Evolutionary conservation across 92 coral and sea anemone species (phyloP), one percentile per base, ranked within the genome.

Genomic region (Pocillopora grandis): DNA sequence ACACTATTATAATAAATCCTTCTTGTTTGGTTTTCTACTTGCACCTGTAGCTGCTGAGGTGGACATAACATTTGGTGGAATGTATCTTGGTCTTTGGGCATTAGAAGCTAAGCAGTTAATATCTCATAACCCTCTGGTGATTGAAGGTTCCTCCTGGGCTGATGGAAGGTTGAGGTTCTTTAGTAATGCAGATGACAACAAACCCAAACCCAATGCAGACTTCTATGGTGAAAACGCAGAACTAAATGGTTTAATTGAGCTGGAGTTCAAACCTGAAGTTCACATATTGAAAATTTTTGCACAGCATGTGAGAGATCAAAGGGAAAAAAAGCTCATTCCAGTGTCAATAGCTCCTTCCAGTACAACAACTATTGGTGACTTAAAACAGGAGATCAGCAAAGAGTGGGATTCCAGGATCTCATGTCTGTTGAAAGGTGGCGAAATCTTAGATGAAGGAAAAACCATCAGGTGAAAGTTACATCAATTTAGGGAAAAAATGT

Each of bases 41-140:
- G 59, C 0, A 65, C 48, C 19, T 42, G 14, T 11, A 84, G 87
- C 71, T 84, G 87, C 87, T 75, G 87, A 84, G 49, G 87, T 84
- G 42, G 87, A 84, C 64, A 84, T 84, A 63, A 76, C 74, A 20
- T 84, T 84, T 84, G 87, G 87, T 36, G 87, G 87, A 64, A 31
- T 75, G 27, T 84, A 7, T n/a, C 87, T 84, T 63, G 87, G 87
- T 55, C 42, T 75, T 21, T 84, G 87, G 87, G 10, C 57, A 0
- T 73, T 74, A 14, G 87, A 75, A 2, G 85, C 85, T 17, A 70
- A 81, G 77, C 82, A 31, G 19, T 48, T 60, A 27, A 16, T 48
- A 9, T 49, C 72, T 18, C 52, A 7, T 42, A 72, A 33, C 12
- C 71, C 71, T 27, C 12, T 84, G 64, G 56, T 63, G 12, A 76